These are phyloP conservation scores for Macropodus opercularis DNA, from an alignment of 2,797 vertebrate genomes.

Conservation along the genomic window DNA sequence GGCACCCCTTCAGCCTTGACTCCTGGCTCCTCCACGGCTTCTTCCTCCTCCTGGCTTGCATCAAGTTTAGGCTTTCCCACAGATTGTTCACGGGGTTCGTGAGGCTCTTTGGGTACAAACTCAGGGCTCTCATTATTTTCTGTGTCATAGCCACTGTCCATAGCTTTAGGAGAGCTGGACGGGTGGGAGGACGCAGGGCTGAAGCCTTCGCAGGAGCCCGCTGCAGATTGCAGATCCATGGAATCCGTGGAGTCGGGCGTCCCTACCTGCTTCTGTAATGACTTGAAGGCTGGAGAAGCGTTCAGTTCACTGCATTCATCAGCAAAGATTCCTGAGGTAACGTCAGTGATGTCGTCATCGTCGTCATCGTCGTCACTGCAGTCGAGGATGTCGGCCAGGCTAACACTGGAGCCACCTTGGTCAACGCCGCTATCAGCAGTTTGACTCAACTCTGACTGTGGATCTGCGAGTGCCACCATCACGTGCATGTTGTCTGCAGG, in stretches of 20 bases:
- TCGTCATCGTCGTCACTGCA: slow-evolving; percentile 81
- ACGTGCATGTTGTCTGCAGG: slow-evolving; percentile 65
- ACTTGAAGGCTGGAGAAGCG: slow-evolving; percentile 76
- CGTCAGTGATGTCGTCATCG: slow-evolving; percentile 82
- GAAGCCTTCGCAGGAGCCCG: slow-evolving; percentile 85
- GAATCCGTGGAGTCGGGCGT: slow-evolving; percentile 91
- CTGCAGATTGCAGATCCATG: slow-evolving; percentile 86
- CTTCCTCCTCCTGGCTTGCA: slow-evolving; percentile 45
- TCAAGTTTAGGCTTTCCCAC: slow-evolving; percentile 63
- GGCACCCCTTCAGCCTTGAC: background rate
- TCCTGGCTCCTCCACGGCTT: slow-evolving; percentile 29
- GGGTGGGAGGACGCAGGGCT: slow-evolving; percentile 80
- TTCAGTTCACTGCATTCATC: slow-evolving; percentile 80
- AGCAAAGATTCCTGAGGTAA: slow-evolving; percentile 85
- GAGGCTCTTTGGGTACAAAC: slow-evolving; percentile 92
- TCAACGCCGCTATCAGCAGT: slow-evolving; percentile 63
- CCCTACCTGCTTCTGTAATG: slow-evolving; percentile 88
- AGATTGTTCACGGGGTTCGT: slow-evolving; percentile 82
- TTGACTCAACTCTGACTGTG: slow-evolving; percentile 69
- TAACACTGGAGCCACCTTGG: slow-evolving; percentile 74
- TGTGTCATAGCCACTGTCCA: slow-evolving; percentile 96
- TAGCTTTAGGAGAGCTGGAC: slow-evolving; percentile 86
- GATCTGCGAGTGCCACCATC: slow-evolving; percentile 66
- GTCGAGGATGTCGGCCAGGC: slow-evolving; percentile 81
- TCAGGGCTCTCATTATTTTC: slow-evolving; percentile 97